A percentile compares a stretch with the other conserved stretches of the same genome.
Evolutionary conservation across 2,113 vertebrate genomes (phyloP).

Genomic region (Paracanthobrama guichenoti): DNA sequence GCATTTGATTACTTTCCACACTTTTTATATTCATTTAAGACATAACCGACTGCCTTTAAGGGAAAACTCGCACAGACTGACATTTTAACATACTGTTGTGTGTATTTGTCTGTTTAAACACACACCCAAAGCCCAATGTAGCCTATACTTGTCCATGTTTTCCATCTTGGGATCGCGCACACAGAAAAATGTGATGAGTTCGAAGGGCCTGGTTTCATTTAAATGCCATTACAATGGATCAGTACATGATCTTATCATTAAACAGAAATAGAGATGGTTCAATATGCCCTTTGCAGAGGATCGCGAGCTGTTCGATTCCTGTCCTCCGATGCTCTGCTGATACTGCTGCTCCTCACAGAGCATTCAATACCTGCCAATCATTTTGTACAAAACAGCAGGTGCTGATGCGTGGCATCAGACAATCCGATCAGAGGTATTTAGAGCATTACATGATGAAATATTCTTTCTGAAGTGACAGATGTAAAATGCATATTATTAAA

Average conservation of each 20-base stretch:
- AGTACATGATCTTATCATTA: background rate
- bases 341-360: background rate
- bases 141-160: too few species aligned
- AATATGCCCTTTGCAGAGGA: background rate
- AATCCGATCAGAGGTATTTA: background rate
- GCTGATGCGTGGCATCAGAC: constrained; percentile 5
- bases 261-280: background rate
- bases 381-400: background rate
- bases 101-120: too few species aligned
- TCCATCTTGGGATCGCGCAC: too few species aligned
- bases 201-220: background rate
- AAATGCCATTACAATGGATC: background rate
- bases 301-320: background rate
- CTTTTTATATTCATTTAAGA: too few species aligned
- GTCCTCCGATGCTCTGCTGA: constrained; percentile 17
- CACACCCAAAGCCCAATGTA: too few species aligned
- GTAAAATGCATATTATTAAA: background rate
- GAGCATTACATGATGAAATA: background rate
- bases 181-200: too few species aligned
- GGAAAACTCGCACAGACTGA: too few species aligned
- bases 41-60: too few species aligned
- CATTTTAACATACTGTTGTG: too few species aligned
- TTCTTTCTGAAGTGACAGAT: background rate
- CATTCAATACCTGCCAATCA: constrained; percentile 1
- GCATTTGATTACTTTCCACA: too few species aligned